Conservation (phyloP, 2,888 invertebrate species). For the Ornithoptera alexandrae region DNA sequence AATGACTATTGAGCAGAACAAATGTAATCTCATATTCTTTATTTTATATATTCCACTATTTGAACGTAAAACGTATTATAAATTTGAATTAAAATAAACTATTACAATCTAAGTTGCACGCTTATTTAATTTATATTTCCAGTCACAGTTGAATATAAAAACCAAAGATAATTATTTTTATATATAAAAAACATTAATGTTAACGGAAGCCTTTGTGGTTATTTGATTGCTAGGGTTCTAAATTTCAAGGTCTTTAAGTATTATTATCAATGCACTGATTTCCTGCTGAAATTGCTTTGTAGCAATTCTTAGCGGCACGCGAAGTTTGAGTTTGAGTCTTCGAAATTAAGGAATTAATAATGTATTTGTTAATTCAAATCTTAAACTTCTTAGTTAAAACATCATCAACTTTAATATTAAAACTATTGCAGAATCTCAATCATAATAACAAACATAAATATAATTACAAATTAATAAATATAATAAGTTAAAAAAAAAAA, state of each 20-base stretch:
- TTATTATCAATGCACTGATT: constrained; percentile 1
- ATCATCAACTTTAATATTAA: too few relatives aligned
- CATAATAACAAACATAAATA: neutral
- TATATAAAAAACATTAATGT: constrained; percentile 24
- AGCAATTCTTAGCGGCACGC: constrained; percentile 8
- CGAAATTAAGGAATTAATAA: neutral
- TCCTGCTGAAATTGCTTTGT: neutral
- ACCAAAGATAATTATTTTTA: constrained; percentile 12
- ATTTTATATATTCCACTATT: neutral
- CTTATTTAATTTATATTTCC: neutral
- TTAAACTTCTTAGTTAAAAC: neutral
- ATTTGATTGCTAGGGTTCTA: constrained; percentile 29
- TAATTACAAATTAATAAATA: neutral
- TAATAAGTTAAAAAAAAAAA: neutral
- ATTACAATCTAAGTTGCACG: neutral
- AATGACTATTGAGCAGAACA: neutral
- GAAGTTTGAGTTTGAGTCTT: neutral
- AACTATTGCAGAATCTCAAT: too few relatives aligned
- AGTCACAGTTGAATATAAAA: neutral
- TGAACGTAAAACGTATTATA: neutral
- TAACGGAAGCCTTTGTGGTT: constrained; percentile 36
- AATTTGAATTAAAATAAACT: neutral
- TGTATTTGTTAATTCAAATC: neutral
- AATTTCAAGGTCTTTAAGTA: constrained; percentile 31
- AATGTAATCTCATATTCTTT: neutral